These are phyloP conservation scores for Nasua narica DNA, from an alignment of 2,797 vertebrate genomes.

Conservation along the genomic window DNA sequence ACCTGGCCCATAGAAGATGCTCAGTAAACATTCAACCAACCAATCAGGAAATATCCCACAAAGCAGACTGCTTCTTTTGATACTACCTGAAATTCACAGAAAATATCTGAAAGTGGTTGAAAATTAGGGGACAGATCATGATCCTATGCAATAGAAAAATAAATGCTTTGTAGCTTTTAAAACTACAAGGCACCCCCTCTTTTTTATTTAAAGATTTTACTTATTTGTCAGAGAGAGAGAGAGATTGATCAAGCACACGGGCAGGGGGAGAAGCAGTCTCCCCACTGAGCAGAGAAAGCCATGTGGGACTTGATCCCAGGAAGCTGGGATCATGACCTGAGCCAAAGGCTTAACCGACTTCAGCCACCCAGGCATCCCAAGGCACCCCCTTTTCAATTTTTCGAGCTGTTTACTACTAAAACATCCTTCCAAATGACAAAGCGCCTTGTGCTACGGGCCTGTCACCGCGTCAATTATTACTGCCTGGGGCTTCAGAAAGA, in stretches of 20 bases:
- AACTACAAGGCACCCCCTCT: neutral
- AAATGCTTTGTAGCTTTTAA: neutral
- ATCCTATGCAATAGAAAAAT: neutral
- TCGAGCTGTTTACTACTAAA: neutral
- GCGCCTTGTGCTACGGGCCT: neutral
- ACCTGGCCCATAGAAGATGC: neutral
- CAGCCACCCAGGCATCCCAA: no score
- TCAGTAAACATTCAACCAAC: neutral
- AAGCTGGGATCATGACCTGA: no score
- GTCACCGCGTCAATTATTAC: accelerated
- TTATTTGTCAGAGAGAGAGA: no score
- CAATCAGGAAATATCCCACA: neutral
- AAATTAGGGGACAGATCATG: neutral
- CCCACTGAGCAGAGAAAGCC: no score
- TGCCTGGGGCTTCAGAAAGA: neutral
- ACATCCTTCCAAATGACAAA: neutral
- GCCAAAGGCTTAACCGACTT: no score
- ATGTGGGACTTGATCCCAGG: no score
- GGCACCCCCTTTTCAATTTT: neutral
- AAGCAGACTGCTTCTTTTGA: neutral
- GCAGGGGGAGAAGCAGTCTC: no score
- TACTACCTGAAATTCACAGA: neutral
- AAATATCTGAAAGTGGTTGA: neutral
- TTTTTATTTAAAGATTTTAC: no score
- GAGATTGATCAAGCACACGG: no score